Conservation (phyloP, 2,797 vertebrate genomes). For the Smutsia gigantea region DNA sequence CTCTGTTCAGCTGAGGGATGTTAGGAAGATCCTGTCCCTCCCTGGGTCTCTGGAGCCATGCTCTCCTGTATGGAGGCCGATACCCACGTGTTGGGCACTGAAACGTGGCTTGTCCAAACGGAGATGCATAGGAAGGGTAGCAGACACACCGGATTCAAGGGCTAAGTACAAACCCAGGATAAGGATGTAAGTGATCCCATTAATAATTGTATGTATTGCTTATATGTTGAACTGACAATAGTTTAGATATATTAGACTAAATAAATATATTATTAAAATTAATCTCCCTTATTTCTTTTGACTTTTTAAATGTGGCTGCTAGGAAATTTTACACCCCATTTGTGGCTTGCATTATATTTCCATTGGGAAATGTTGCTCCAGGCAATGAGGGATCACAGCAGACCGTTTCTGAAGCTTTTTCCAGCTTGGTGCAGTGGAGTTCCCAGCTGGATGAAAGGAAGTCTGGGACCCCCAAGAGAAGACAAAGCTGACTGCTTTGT, state of each 20-base stretch:
- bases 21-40: background rate
- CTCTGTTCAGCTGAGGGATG: background rate
- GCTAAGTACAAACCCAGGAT: background rate
- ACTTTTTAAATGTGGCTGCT: background rate
- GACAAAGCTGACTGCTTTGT: background rate
- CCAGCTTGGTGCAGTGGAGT: background rate
- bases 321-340: rapidly evolving
- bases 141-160: too few relatives aligned
- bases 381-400: background rate
- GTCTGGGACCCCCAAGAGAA: background rate
- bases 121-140: background rate
- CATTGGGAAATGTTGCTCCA: background rate
- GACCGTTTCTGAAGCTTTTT: background rate
- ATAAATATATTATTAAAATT: background rate
- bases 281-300: background rate
- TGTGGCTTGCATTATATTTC: background rate
- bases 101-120: too few relatives aligned
- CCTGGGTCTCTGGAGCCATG: background rate
- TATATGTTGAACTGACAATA: background rate
- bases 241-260: background rate
- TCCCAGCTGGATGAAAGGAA: background rate
- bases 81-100: background rate
- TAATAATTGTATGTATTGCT: background rate
- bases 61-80: background rate
- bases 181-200: background rate